Percentiles rank a stretch among this genome's conserved stretches.
These are phyloP conservation scores for Prosapia bicincta DNA, from an alignment of 2,888 invertebrate genomes.

Conservation along the genomic window DNA sequence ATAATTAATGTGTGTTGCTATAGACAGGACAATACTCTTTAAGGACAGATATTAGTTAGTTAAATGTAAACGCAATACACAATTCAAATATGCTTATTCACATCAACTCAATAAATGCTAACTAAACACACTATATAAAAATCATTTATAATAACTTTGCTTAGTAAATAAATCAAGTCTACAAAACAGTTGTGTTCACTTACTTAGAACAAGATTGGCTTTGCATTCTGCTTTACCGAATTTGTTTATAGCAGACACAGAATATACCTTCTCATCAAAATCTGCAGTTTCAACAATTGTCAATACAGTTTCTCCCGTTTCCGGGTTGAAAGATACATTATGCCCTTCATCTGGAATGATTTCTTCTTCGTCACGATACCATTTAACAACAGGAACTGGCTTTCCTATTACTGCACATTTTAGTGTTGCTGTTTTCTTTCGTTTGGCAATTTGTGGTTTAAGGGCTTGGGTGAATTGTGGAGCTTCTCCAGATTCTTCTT, in stretches of 20 bases:
- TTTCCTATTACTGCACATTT: constrained; percentile 65
- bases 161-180: no score
- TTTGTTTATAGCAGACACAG: constrained; percentile 67
- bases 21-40: no score
- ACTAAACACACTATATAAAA: no score
- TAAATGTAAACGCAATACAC: no score
- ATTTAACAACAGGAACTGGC: constrained; percentile 67
- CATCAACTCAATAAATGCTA: no score
- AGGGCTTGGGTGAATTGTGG: constrained; percentile 64
- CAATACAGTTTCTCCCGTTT: constrained; percentile 61
- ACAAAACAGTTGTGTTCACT: no score
- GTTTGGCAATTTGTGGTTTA: constrained; percentile 60
- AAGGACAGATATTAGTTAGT: no score
- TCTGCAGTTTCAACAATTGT: constrained; percentile 60
- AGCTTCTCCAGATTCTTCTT: constrained; percentile 65
- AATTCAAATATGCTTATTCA: no score
- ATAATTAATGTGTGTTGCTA: no score
- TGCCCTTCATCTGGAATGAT: constrained; percentile 56
- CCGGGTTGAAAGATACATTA: constrained; percentile 56
- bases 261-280: constrained; percentile 65
- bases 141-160: no score
- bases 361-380: constrained; percentile 63
- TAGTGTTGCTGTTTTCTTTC: constrained; percentile 59
- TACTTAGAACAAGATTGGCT: constrained; percentile 64
- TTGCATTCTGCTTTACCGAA: constrained; percentile 70